Conservation (phyloP, 2,113 vertebrate species). For the Phalacrocorax brasilianus region DNA sequence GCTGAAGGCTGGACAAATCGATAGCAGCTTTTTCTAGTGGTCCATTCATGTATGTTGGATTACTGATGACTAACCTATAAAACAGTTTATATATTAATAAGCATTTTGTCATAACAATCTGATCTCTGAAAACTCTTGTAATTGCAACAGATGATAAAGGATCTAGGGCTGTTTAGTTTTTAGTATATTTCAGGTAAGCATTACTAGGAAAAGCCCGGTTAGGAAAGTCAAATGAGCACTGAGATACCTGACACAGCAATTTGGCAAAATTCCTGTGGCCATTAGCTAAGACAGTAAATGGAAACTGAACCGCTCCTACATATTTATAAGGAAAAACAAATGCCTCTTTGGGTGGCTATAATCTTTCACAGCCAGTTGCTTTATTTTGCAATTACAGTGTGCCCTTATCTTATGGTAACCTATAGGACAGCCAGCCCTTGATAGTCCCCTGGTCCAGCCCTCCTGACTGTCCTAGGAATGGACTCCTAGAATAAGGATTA, state of each 20-base stretch:
- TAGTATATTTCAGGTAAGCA: not conserved
- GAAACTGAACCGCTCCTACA: slow-evolving; percentile 14
- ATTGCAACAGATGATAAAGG: not conserved
- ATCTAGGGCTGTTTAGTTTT: not conserved
- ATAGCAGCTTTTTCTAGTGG: not conserved
- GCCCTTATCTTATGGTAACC: not conserved
- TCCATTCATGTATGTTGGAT: not conserved
- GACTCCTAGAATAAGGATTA: not conserved
- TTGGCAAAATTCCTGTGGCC: not conserved
- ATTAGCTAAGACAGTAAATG: slow-evolving; percentile 25
- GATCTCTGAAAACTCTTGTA: not conserved
- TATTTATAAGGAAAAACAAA: slow-evolving; percentile 21
- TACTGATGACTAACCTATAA: not conserved
- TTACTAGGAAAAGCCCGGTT: not conserved
- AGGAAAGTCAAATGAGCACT: not conserved
- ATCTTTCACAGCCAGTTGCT: slow-evolving; percentile 24
- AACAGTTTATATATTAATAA: not conserved
- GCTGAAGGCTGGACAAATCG: not conserved
- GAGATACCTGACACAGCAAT: slow-evolving; percentile 28
- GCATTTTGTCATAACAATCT: not conserved
- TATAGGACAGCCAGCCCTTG: not conserved
- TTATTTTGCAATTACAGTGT: not conserved
- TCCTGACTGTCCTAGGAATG: not conserved
- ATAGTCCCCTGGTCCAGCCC: not conserved
- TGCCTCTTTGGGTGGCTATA: not conserved